Base-by-base conservation (phyloP, 2,888 invertebrate species). In the Lepeophtheirus nordmannii region DNA sequence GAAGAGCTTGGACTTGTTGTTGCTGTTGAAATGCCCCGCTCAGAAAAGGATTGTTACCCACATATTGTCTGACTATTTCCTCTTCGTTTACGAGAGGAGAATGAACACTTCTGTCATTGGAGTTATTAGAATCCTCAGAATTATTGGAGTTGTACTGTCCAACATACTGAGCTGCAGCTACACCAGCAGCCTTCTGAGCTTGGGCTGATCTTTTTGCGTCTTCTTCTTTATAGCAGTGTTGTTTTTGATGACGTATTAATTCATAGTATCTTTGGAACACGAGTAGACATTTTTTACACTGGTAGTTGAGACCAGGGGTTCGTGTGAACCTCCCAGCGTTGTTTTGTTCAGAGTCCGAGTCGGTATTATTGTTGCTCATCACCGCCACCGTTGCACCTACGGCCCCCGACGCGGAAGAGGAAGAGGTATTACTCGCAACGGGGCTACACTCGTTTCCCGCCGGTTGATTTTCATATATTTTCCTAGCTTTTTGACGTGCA, bases 221-320 rank as follows among this genome's bases (percentile, higher is more conserved):
- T 77, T 93, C 92, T 77, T 92, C 92, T 76, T 92, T 92, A 76
- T 92, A 96, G 78, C 97, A 98, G 75, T 93, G 91, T 67, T 92
- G 93, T 76, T 97, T 96, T 75, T 98, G 97, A 79, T 98, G 98
- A 70, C 97, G 84, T 72, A 98, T 97, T 65, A 98, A 80, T 78
- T 98, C 98, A 76, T 97, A 97, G 76, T 98, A 97, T 70, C 97
- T 82, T 78, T 97, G 97, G 78, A 98, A 98, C 66, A 96, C 96
- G 70, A 96, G 80, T 73, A 89, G 83, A 78, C 98, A 98, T 78
- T 96, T 93, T 77, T 97, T 97, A 78, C 98, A 98, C 74, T 96
- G 94, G 75, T 98, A 98, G 75, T 96, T 97, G 57, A 94, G 82
- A 59, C 94, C 94, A 12, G 93, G 91, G 14, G 96, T 96, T 69